These are phyloP conservation scores for Cryptops parisi DNA, from an alignment of 2,888 invertebrate genomes.

Conservation along the genomic window DNA sequence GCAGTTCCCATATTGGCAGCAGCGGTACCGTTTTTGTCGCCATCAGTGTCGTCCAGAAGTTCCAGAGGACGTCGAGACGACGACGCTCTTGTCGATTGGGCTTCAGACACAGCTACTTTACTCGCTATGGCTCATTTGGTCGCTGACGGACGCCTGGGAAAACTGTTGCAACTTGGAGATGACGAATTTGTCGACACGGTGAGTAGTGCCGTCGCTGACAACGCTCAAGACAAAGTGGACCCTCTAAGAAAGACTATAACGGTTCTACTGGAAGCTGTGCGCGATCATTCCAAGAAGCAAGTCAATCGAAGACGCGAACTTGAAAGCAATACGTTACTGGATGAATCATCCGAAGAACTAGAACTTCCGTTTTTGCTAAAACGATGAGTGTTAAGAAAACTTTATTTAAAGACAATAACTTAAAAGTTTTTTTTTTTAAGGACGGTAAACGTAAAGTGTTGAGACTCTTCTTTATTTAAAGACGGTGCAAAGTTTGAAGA, in stretches of 20 bases:
- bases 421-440: too few relatives aligned
- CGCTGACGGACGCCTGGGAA: neutral
- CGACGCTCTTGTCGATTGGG: conserved; percentile 8
- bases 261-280: neutral
- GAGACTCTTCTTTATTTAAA: too few relatives aligned
- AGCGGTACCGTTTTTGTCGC: conserved; percentile 1
- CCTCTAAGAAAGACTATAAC: neutral
- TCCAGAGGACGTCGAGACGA: neutral
- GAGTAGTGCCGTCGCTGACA: neutral
- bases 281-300: neutral
- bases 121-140: conserved; percentile 7
- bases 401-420: too few relatives aligned
- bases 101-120: conserved; percentile 5
- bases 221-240: neutral
- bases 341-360: too few relatives aligned
- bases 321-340: too few relatives aligned
- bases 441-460: too few relatives aligned
- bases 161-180: conserved; percentile 3
- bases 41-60: neutral
- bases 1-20: conserved; percentile 10
- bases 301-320: too few relatives aligned
- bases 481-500: too few relatives aligned
- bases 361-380: too few relatives aligned
- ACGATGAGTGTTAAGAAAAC: too few relatives aligned
- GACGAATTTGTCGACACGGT: conserved; percentile 3